Conservation (phyloP, 1,140 invertebrate genomes). For the Lucilia cuprina region DNA sequence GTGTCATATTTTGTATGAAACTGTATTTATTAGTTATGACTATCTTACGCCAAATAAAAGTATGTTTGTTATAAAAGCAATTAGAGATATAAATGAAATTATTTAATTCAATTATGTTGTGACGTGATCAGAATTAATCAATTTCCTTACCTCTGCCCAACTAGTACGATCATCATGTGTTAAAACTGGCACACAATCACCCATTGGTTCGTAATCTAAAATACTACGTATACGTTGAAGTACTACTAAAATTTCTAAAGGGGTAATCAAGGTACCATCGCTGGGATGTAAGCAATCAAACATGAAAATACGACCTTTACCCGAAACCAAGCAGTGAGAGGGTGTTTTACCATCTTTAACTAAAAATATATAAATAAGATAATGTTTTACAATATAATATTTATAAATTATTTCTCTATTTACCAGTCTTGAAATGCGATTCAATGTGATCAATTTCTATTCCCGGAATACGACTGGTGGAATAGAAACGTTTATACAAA, state of each 20-base stretch:
- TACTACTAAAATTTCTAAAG: conserved; percentile 62
- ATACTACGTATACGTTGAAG: conserved; percentile 67
- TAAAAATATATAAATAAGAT: conserved; percentile 37
- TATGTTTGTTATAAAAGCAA: neutral
- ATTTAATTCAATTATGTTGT: too few relatives aligned
- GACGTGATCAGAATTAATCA: too few relatives aligned
- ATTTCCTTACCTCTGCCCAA: conserved; percentile 67
- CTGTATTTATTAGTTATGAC: too few relatives aligned
- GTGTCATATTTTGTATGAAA: too few relatives aligned
- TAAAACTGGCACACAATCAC: conserved; percentile 68
- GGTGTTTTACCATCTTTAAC: conserved; percentile 52
- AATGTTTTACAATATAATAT: neutral
- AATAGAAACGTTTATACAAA: conserved; percentile 74
- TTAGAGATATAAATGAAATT: neutral
- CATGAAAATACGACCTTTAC: conserved; percentile 66
- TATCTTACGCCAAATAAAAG: neutral
- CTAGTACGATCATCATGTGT: conserved; percentile 70
- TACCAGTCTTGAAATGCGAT: conserved; percentile 56
- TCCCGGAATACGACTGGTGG: conserved; percentile 74
- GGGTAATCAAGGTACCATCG: conserved; percentile 56
- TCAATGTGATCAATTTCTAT: conserved; percentile 66
- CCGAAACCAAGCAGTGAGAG: conserved; percentile 64
- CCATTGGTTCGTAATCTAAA: conserved; percentile 57
- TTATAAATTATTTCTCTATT: neutral
- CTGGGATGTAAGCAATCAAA: conserved; percentile 53